Evolutionary conservation across 1,140 invertebrate species (phyloP), one percentile per base, ranked within the genome.

Genomic region (Drosophila sproati): DNA sequence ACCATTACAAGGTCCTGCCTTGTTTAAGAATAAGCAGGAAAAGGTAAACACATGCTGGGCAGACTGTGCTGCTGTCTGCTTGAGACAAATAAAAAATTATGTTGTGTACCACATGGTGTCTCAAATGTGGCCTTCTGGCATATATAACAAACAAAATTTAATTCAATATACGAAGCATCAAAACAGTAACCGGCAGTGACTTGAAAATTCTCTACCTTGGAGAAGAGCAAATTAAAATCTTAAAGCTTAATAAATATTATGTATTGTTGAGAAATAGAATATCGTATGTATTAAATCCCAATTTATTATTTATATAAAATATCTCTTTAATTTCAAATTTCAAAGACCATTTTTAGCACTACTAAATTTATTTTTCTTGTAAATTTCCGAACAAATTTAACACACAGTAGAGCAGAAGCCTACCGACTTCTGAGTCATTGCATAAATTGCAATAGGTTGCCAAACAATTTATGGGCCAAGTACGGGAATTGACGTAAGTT

Each of bases 21-120:
- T 64, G 5, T 20, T 66, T 4, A 66, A 35, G 3, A 45, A 28
- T 29, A 10, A 35, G n/a, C 12, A 48, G 37, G 0, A 31, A 56
- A 64, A 41, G 60, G 37, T 47, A 41, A 52, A 59, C 59, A n/a
- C 82, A 76, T 69, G 75, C 82, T 82, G 82, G 35, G 77, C 32
- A 12, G 8, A 31, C 52, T 41, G 59, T 12, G 60, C 51, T 54
- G 37, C 54, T 73, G 48, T 63, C 68, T 76, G 45, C 60, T 60
- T 35, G 39, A 43, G 45, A 63, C 48, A 86, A 82, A 86, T 86
- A 86, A 82, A 86, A 85, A 86, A 82, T 87, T 76, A 86, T 86
- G 82, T 76, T 87, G 62, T 64, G 70, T 87, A 63, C 82, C 82
- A 87, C 82, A 86, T 87, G 82, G 67, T 61, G 82, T 69, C 78